Percentiles rank a stretch among this genome's conserved stretches.
Evolutionary conservation across 2,797 vertebrate species (phyloP).

Genomic region (Dendrocincla fuliginosa): DNA sequence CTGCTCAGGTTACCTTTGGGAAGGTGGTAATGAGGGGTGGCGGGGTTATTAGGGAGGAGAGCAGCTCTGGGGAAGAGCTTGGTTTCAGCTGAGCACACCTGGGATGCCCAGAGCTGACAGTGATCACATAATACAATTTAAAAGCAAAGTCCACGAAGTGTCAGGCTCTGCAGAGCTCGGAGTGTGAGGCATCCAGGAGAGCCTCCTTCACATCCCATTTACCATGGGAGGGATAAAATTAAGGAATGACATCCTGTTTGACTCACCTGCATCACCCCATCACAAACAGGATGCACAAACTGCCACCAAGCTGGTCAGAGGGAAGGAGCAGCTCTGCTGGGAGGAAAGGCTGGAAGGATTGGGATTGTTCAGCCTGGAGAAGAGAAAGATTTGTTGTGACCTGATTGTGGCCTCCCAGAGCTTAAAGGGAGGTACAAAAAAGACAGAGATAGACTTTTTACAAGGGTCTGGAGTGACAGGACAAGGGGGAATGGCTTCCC

Average conservation of each 20-base stretch:
- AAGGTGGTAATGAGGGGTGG: background rate
- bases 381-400: background rate
- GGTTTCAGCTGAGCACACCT: background rate
- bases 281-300: background rate
- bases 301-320: background rate
- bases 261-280: background rate
- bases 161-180: fast-evolving
- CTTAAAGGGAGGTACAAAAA: background rate
- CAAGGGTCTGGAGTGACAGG: background rate
- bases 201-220: background rate
- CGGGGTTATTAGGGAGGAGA: background rate
- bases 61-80: background rate
- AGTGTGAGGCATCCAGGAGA: background rate
- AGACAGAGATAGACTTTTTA: background rate
- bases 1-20: slow-evolving; percentile 11
- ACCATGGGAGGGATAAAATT: background rate
- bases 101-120: background rate
- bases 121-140: background rate
- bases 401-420: background rate
- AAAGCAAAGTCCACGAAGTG: background rate
- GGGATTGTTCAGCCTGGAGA: background rate
- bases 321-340: background rate
- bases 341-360: background rate
- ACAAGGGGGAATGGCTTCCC: background rate
- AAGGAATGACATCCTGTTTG: background rate